A percentile compares a stretch with the other conserved stretches of the same genome.
These are phyloP conservation scores for Osmoderma eremita DNA, from an alignment of 2,888 invertebrate species.

Conservation along the genomic window DNA sequence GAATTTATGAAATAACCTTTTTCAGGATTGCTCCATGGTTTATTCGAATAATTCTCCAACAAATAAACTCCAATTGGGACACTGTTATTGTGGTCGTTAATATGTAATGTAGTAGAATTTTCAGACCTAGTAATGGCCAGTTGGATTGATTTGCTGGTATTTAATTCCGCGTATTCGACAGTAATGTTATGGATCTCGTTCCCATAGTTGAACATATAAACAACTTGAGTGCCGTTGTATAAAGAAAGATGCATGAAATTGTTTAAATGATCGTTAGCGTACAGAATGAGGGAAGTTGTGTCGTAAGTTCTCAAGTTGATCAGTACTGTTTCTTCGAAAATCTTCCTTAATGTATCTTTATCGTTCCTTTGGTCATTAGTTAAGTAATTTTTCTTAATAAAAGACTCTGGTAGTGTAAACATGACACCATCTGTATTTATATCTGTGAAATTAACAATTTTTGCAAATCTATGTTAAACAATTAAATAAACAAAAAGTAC, in stretches of 20 bases:
- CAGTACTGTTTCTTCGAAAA: slow-evolving; percentile 83
- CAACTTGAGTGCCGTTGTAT: slow-evolving; percentile 80
- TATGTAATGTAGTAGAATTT: slow-evolving; percentile 80
- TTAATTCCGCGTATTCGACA: slow-evolving; percentile 78
- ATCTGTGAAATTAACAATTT: slow-evolving; percentile 68
- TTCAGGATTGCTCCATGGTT: slow-evolving; percentile 87
- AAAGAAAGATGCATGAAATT: slow-evolving; percentile 93
- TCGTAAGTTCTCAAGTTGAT: slow-evolving; percentile 91
- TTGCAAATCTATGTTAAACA: not conserved
- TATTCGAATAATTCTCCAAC: slow-evolving; percentile 81
- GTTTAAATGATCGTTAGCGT: slow-evolving; percentile 92
- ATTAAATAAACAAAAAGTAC: no score
- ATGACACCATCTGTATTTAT: slow-evolving; percentile 91
- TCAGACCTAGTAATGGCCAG: slow-evolving; percentile 83
- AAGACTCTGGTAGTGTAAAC: slow-evolving; percentile 83
- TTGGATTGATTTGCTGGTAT: slow-evolving; percentile 86
- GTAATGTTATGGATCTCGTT: slow-evolving; percentile 83
- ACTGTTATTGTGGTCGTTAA: slow-evolving; percentile 80
- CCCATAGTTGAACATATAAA: slow-evolving; percentile 85
- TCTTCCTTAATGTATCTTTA: slow-evolving; percentile 73
- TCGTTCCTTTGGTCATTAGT: slow-evolving; percentile 63
- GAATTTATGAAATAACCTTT: slow-evolving; percentile 66
- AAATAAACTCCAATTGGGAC: slow-evolving; percentile 75
- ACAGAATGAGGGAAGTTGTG: slow-evolving; percentile 81
- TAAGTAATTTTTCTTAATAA: slow-evolving; percentile 83